Evolutionary conservation across 2,113 vertebrate genomes (phyloP).

Genomic region (Procapra przewalskii): DNA sequence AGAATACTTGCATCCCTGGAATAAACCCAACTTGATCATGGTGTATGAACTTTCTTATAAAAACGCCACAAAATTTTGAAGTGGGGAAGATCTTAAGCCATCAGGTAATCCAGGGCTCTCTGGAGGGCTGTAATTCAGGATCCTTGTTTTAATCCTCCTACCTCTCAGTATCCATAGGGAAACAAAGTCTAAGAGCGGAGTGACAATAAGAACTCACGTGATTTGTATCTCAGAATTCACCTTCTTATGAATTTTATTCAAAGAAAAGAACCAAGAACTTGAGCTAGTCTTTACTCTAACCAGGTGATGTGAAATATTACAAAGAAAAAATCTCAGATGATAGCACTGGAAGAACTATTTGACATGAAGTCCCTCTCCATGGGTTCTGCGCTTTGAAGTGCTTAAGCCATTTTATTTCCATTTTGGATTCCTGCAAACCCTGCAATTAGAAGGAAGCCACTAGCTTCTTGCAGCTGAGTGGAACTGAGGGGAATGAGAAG

Average conservation of each 20-base stretch:
- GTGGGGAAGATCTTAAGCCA: not conserved
- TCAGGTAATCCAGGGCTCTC: not conserved
- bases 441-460: not conserved
- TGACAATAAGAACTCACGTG: not conserved
- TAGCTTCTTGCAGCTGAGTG: not conserved
- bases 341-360: not conserved
- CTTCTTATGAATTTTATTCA: not conserved
- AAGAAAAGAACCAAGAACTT: not conserved
- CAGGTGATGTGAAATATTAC: not conserved
- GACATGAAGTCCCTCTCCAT: not conserved
- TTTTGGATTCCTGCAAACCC: not conserved
- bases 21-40: not conserved
- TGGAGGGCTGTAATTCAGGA: not conserved
- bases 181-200: not conserved
- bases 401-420: not conserved
- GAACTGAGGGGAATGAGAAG: not conserved
- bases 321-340: not conserved
- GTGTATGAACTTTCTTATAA: not conserved
- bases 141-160: not conserved
- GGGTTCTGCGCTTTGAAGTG: not conserved
- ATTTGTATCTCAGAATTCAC: not conserved
- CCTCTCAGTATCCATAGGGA: not conserved
- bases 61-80: not conserved
- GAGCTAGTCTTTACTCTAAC: not conserved
- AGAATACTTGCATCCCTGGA: not conserved